Evolutionary conservation across 2,797 vertebrate genomes (phyloP).

Genomic region (Acropternis orthonyx): DNA sequence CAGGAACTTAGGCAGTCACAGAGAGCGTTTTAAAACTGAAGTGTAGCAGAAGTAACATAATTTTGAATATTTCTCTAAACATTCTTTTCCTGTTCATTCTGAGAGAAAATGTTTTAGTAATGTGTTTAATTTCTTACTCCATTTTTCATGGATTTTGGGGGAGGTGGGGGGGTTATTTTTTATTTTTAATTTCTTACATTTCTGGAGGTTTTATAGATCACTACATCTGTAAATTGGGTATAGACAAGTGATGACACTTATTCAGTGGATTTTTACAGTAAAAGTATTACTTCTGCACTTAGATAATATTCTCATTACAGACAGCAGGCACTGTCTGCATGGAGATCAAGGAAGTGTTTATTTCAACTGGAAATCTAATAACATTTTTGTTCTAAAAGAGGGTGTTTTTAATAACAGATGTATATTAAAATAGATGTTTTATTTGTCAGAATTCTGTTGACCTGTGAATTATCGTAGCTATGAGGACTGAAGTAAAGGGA

Average conservation of each 20-base stretch:
- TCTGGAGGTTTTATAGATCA: neutral
- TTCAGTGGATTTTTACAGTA: neutral
- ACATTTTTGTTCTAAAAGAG: neutral
- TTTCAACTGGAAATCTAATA: neutral
- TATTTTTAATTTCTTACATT: neutral
- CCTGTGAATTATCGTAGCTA: neutral
- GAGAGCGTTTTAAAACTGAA: neutral
- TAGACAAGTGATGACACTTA: neutral
- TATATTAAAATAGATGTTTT: neutral
- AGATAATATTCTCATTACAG: neutral
- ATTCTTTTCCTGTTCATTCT: neutral
- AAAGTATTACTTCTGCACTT: neutral
- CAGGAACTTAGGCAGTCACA: neutral
- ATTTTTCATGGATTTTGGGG: neutral
- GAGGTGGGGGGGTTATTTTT: neutral
- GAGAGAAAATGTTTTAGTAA: neutral
- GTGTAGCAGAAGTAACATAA: slow-evolving; percentile 2
- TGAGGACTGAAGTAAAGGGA: neutral
- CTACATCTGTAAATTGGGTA: neutral
- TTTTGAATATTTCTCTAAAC: slow-evolving; percentile 20
- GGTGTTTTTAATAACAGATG: neutral
- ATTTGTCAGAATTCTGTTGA: neutral
- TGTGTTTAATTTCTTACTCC: neutral
- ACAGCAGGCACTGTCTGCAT: neutral
- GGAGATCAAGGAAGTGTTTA: neutral